phyloP scores from a whole-genome alignment of 2,888 invertebrate species.

The Oxycera nigricornis region DNA sequence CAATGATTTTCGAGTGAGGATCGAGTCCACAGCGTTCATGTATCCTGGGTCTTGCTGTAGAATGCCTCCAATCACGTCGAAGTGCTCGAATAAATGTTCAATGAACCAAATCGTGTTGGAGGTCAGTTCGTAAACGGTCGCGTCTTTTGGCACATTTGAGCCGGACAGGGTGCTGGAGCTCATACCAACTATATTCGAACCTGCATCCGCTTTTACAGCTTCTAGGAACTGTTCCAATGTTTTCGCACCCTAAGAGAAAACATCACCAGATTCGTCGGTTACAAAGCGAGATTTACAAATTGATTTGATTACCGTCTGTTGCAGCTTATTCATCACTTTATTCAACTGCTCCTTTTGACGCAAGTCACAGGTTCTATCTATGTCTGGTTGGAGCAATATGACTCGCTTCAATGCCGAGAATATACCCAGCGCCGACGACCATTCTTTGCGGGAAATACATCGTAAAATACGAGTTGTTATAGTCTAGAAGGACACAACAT shows the following conservation, averaged over 20 bases:
- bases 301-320: conserved; percentile 70
- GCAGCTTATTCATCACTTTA: conserved; percentile 75
- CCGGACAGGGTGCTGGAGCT: conserved; percentile 54
- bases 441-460: conserved; percentile 79
- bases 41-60: conserved; percentile 69
- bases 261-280: not conserved
- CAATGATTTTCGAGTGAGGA: conserved; percentile 62
- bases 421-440: conserved; percentile 78
- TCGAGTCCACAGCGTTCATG: conserved; percentile 64
- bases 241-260: conserved; percentile 74
- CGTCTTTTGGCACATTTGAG: conserved; percentile 80
- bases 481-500: conserved; percentile 66
- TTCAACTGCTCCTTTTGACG: conserved; percentile 75
- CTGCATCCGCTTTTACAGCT: conserved; percentile 78
- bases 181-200: conserved; percentile 72
- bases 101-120: conserved; percentile 93
- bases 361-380: conserved; percentile 78
- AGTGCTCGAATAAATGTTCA: conserved; percentile 82
- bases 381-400: conserved; percentile 77
- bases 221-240: conserved; percentile 93
- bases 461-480: conserved; percentile 78
- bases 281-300: not conserved
- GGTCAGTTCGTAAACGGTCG: conserved; percentile 96
- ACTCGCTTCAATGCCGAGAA: conserved; percentile 85
- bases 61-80: conserved; percentile 74